Base-by-base conservation (phyloP, 2,888 invertebrate species). In the Ormyrus rosae region DNA sequence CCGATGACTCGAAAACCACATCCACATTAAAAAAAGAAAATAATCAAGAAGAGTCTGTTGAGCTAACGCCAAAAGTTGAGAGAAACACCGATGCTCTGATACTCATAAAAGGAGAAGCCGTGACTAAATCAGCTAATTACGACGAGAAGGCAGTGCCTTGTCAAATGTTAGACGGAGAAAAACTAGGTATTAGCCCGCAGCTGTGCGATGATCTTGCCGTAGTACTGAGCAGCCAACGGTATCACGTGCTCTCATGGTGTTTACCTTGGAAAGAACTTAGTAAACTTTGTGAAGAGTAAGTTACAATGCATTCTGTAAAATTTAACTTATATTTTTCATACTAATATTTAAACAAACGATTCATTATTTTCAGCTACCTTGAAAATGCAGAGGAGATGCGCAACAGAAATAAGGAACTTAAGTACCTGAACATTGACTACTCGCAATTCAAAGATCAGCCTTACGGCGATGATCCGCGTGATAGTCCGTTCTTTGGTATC, bases 361-460 rank as follows among this genome's bases (percentile, higher is more conserved):
- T 70, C 10, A 6, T 63, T 1, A 5, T n/a, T 58, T 51, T 0
- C 13, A 91, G 92, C 84, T 93, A 93, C 85, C 86, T 93, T 55
- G 91, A 93, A 80, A 92, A 92, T 83, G 92, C 92, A 5, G 92
- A 92, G 80, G 93, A 94, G 71, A 94, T 94, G 34, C 92, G 94
- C 61, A 94, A 94, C 63, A 91, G 94, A 19, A 94, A 94, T 60
- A 95, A 94, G 0, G 95, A 95, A 87, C 80, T 82, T 2, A 95
- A 95, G 87, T 95, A 94, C 88, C 91, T 96, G 2, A 94, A 95
- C 86, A 93, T 96, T 55, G 95, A 95, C 89, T 95, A 94, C 75
- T 92, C 93, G 19, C 92, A 93, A 83, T 95, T 94, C 87, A 93
- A 93, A 84, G 93, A 94, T 68, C 92, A 94, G 89, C 94, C 94